Base-by-base conservation (phyloP, 30 jellyfish, hydroid and myxozoan species). In the Nemopilema nomurai region DNA sequence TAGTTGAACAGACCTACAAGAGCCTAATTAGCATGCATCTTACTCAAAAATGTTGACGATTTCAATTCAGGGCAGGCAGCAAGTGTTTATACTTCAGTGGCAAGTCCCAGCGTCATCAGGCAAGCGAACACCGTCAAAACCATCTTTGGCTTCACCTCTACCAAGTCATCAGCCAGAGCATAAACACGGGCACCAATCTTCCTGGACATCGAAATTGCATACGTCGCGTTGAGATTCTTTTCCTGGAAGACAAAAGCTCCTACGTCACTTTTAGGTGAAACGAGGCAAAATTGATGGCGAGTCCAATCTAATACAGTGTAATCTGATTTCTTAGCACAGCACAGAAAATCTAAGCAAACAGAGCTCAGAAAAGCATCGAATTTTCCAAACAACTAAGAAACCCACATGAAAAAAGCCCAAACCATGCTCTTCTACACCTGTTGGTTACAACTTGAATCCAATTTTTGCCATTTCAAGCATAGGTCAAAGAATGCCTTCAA, bases 121-220 rank as follows among this genome's bases (percentile, higher is more conserved):
- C 99, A 90, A 18, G 98, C 99, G 52, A 90, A 90, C 8, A 96
- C 96, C n/a, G 99, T 96, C 85, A 96, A 76, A 50, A 96, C 98
- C 99, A 96, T 96, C 89, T 96, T 96, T 74, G 98, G 96, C 32
- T 96, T 96, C 81, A 92, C 99, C 68, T 96, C 99, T 16, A 91
- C 97, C 77, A 96, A 51, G 81, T 96, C 99, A 62, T 96, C 99
- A 0, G 99, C 97, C 69, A 96, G 82, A 16, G 98, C 99, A 81
- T 96, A 96, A 1, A 94, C 93, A 20, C 93, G 90, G 53, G 99
- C 99, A 22, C 99, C 99, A 71, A 96, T 96, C 90, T 96, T 96
- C 74, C 99, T 91, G 29, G 97, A 71, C 98, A 90, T 88, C 3
- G 99, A 96, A 51, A 96, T 88, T 23, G 99, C 98, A 62, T 86